phyloP scores from a whole-genome alignment of 2,888 invertebrate species.

The Emmelina monodactyla region DNA sequence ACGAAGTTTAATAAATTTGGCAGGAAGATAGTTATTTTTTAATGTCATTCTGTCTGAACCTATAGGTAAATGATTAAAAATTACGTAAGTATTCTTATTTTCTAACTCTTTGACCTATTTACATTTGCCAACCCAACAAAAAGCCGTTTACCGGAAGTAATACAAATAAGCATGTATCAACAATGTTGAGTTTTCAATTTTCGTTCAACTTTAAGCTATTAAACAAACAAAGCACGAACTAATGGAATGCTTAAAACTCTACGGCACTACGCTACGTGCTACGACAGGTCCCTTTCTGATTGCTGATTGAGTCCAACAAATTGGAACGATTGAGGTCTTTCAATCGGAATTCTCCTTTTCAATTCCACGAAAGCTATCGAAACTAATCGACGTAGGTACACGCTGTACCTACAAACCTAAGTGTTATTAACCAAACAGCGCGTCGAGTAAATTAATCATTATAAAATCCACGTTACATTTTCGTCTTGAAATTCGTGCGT shows the following conservation, averaged over 20 bases:
- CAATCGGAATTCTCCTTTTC: constrained; percentile 3
- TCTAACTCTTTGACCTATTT: too few species aligned
- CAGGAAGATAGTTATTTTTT: too few species aligned
- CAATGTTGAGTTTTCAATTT: too few species aligned
- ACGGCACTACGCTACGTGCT: constrained; percentile 29
- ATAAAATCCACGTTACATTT: constrained; percentile 29
- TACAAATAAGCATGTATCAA: too few species aligned
- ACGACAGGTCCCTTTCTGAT: constrained; percentile 26
- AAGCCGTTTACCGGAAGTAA: too few species aligned
- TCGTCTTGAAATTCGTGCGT: constrained; percentile 41
- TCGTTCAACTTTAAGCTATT: too few species aligned
- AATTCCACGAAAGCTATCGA: background rate
- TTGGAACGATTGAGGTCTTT: constrained; percentile 30
- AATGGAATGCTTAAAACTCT: constrained; percentile 2
- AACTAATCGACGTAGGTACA: background rate
- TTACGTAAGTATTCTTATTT: too few species aligned
- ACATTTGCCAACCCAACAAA: too few species aligned
- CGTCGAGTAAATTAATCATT: constrained; percentile 40
- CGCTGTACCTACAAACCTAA: constrained; percentile 15
- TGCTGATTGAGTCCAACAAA: constrained; percentile 32
- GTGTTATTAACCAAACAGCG: constrained; percentile 27
- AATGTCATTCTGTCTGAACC: too few species aligned
- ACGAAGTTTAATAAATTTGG: too few species aligned
- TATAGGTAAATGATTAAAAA: too few species aligned
- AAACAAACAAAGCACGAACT: constrained; percentile 1